A percentile compares a stretch with the other conserved stretches of the same genome.
phyloP scores from a whole-genome alignment of 2,888 invertebrate genomes.

The Idaea straminata region DNA sequence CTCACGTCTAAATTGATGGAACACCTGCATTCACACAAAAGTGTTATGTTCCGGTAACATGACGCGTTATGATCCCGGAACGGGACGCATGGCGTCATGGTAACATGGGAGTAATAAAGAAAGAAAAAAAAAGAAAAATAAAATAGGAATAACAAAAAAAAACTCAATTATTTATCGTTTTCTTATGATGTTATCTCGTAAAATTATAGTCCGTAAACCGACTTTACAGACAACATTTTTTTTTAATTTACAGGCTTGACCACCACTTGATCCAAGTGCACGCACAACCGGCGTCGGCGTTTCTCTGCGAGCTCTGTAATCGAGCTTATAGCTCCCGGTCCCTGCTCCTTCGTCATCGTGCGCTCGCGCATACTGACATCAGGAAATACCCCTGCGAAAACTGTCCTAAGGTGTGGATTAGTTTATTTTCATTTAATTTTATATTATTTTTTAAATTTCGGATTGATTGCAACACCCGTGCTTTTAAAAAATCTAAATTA shows the following conservation, averaged over 20 bases:
- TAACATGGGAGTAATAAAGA: too few relatives aligned
- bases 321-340: constrained; percentile 91
- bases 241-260: constrained; percentile 85
- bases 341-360: constrained; percentile 89
- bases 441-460: constrained; percentile 11
- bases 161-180: too few relatives aligned
- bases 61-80: too few relatives aligned
- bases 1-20: too few relatives aligned
- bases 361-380: constrained; percentile 88
- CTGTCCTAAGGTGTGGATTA: constrained; percentile 86
- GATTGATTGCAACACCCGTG: background rate
- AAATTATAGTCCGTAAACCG: too few relatives aligned
- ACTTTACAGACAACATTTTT: too few relatives aligned
- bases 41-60: too few relatives aligned
- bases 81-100: too few relatives aligned
- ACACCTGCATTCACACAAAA: too few relatives aligned
- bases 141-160: too few relatives aligned
- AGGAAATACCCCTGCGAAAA: constrained; percentile 96
- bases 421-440: constrained; percentile 4
- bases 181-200: too few relatives aligned
- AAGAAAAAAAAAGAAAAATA: too few relatives aligned
- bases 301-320: constrained; percentile 91
- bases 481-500: background rate
- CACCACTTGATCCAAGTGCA: constrained; percentile 89
- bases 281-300: constrained; percentile 88